Conservation (phyloP, 2,797 vertebrate genomes). For the Oryzias dopingdopingensis region DNA sequence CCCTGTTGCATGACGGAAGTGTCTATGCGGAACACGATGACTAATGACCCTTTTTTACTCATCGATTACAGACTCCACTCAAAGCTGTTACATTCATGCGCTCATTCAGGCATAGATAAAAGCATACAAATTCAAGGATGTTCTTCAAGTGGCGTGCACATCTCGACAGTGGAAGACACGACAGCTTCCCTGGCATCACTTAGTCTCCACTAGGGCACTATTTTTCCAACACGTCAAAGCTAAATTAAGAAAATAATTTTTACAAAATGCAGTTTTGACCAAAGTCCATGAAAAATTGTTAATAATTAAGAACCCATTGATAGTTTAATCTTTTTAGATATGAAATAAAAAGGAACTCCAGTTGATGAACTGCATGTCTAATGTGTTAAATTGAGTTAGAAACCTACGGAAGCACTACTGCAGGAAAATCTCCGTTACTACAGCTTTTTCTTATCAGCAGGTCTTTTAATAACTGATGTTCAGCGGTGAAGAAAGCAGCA, state of each 20-base stretch:
- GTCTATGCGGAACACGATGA: constrained; percentile 12
- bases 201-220: neutral
- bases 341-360: constrained; percentile 18
- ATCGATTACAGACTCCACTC: constrained; percentile 34
- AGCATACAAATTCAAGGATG: constrained; percentile 19
- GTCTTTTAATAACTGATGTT: constrained; percentile 65
- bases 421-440: constrained; percentile 36
- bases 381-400: constrained; percentile 30
- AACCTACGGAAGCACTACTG: constrained; percentile 16
- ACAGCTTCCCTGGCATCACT: constrained; percentile 22
- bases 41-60: constrained; percentile 36
- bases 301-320: constrained; percentile 31
- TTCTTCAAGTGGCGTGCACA: constrained; percentile 20
- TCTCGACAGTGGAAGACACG: constrained; percentile 25
- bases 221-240: constrained; percentile 17
- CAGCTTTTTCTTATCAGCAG: constrained; percentile 54
- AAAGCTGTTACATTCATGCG: constrained; percentile 19
- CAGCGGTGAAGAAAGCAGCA: constrained; percentile 58
- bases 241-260: constrained; percentile 26
- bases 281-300: constrained; percentile 27
- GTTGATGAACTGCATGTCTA: constrained; percentile 9
- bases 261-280: constrained; percentile 21
- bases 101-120: constrained; percentile 32
- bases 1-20: constrained; percentile 24
- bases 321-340: neutral